These are phyloP conservation scores for Ophion ellenae DNA, from an alignment of 2,888 invertebrate species.

Conservation along the genomic window DNA sequence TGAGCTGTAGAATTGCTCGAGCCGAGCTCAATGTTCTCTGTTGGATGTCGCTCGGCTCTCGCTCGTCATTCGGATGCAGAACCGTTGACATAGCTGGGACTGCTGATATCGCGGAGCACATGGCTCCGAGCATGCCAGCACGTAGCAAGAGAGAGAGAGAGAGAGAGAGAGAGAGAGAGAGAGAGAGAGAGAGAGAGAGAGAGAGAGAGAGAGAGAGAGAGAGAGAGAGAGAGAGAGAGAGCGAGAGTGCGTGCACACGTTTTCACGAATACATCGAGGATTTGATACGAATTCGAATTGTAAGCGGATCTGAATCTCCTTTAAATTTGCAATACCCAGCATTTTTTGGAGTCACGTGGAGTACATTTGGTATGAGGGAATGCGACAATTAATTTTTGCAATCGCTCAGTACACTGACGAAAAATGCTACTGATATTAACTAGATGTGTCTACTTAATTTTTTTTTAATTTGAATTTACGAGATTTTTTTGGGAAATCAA, in stretches of 20 bases:
- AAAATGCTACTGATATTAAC: too few relatives aligned
- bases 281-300: slow-evolving; percentile 4
- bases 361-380: too few relatives aligned
- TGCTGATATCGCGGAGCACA: slow-evolving; percentile 50
- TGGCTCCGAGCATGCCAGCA: slow-evolving; percentile 48
- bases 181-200: slow-evolving; percentile 2
- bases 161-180: not conserved
- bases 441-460: too few relatives aligned
- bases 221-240: slow-evolving; percentile 3
- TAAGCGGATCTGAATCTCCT: not conserved
- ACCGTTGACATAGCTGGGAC: slow-evolving; percentile 57
- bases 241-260: not conserved
- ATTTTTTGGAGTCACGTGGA: not conserved
- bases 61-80: slow-evolving; percentile 46
- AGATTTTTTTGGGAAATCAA: too few relatives aligned
- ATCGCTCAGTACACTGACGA: too few relatives aligned
- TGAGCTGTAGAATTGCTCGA: not conserved
- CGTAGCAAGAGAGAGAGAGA: slow-evolving; percentile 16
- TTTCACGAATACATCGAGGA: not conserved
- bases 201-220: not conserved
- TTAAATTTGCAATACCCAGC: not conserved
- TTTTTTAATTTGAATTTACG: too few relatives aligned
- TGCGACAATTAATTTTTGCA: too few relatives aligned
- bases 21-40: not conserved
- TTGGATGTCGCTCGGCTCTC: not conserved